phyloP scores from a whole-genome alignment of 2,797 vertebrate species.

The Triplophysa yarkandensis region DNA sequence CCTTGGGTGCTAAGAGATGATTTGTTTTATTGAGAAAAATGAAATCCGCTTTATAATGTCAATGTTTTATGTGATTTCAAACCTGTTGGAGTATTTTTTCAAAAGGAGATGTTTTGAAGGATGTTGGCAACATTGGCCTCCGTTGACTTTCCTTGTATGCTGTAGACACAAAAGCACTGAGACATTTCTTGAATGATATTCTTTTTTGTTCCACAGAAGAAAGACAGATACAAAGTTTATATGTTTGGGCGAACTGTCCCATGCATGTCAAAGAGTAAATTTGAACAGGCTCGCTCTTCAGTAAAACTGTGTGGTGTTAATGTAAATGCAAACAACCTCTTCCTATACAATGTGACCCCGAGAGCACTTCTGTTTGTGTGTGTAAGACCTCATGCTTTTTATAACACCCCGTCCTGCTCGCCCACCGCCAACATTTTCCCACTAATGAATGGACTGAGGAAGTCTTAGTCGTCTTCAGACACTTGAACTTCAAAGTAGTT shows the following conservation, averaged over 20 bases:
- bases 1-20: background rate
- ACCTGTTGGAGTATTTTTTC: too few relatives aligned
- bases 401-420: background rate
- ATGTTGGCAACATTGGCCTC: too few relatives aligned
- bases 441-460: background rate
- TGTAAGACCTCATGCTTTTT: slow-evolving; percentile 40
- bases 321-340: slow-evolving; percentile 49
- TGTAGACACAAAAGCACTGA: too few relatives aligned
- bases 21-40: background rate
- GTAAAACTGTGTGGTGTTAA: slow-evolving; percentile 54
- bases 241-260: too few relatives aligned
- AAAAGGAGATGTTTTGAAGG: too few relatives aligned
- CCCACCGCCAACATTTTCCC: background rate
- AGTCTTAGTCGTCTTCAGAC: background rate
- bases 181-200: too few relatives aligned
- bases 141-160: too few relatives aligned
- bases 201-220: too few relatives aligned
- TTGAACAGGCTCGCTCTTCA: slow-evolving; percentile 54
- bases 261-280: slow-evolving; percentile 47
- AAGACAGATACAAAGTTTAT: too few relatives aligned
- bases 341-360: slow-evolving; percentile 37
- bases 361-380: slow-evolving; percentile 38
- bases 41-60: slow-evolving; percentile 1
- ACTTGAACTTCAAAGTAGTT: background rate
- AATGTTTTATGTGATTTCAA: background rate